Evolutionary conservation across 2,113 vertebrate species (phyloP).

Genomic region (Conger conger): DNA sequence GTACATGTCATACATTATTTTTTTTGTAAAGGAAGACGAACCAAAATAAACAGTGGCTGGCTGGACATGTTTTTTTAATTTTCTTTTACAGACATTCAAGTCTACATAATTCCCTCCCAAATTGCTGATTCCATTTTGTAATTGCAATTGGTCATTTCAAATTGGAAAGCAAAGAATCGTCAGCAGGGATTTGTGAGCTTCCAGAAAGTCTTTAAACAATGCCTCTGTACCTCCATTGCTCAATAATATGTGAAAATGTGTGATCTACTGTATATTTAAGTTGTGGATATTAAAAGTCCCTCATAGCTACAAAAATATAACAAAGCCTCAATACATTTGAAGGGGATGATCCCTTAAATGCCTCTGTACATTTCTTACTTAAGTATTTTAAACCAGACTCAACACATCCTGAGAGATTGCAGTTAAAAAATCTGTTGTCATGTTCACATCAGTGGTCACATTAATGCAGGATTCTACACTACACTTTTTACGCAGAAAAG

Average conservation of each 20-base stretch:
- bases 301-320: background rate
- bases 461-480: too few relatives aligned
- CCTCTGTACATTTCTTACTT: background rate
- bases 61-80: background rate
- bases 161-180: too few relatives aligned
- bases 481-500: too few relatives aligned
- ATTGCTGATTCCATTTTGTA: too few relatives aligned
- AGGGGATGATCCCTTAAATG: background rate
- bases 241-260: background rate
- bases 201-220: background rate
- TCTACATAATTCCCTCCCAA: too few relatives aligned
- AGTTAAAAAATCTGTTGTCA: too few relatives aligned
- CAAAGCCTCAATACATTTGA: background rate
- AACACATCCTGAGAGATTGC: too few relatives aligned
- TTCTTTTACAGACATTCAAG: too few relatives aligned
- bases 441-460: too few relatives aligned
- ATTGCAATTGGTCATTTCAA: too few relatives aligned
- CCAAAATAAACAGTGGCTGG: background rate
- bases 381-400: background rate
- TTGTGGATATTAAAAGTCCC: background rate
- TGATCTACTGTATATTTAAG: background rate
- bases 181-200: background rate
- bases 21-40: too few relatives aligned
- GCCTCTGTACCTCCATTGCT: background rate
- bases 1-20: too few relatives aligned